Evolutionary conservation across 2,113 vertebrate species (phyloP).

Genomic region (Antechinus flavipes): DNA sequence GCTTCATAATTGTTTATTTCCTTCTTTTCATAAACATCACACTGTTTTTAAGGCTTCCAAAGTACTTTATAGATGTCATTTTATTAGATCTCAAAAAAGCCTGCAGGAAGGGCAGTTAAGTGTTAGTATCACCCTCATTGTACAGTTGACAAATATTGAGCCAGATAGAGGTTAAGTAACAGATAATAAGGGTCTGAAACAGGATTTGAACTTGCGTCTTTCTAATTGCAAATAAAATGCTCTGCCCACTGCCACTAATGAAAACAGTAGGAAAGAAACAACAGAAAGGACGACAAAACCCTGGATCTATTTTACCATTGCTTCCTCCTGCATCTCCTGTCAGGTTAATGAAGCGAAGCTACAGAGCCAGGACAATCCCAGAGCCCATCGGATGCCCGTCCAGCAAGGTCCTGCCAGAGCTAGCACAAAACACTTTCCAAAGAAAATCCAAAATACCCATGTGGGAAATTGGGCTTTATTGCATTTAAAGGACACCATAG

Average conservation of each 20-base stretch:
- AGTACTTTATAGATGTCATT: not conserved
- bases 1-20: not conserved
- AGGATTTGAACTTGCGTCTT: not conserved
- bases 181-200: not conserved
- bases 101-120: not conserved
- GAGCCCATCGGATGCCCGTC: not conserved
- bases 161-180: not conserved
- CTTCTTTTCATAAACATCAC: not conserved
- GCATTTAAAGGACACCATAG: conserved; percentile 8
- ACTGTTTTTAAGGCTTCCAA: not conserved
- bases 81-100: not conserved
- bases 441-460: not conserved
- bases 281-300: too few relatives aligned
- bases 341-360: conserved; percentile 19
- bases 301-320: too few relatives aligned
- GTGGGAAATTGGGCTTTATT: conserved; percentile 36
- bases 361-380: not conserved
- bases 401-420: not conserved
- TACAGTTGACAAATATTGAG: not conserved
- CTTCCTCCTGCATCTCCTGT: not conserved
- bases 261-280: not conserved
- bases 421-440: conserved; percentile 30
- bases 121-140: not conserved
- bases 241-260: not conserved
- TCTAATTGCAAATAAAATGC: not conserved